Evolutionary conservation across 35 echinoderm and acorn worm species (phyloP).

Genomic region (Diadema setosum): DNA sequence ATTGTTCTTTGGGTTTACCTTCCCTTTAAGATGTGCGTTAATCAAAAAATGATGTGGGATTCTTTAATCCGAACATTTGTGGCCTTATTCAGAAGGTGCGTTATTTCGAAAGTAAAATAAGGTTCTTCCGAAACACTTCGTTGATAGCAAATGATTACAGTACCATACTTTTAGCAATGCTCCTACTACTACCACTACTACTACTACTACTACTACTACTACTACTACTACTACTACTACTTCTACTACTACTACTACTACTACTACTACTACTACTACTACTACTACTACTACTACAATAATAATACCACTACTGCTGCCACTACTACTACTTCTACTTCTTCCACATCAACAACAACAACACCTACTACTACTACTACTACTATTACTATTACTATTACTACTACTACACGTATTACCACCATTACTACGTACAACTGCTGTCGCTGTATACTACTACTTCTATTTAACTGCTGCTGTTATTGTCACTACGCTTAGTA

Average conservation of each 20-base stretch:
- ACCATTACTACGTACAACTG: background rate
- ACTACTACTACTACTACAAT: background rate
- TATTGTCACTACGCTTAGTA: background rate
- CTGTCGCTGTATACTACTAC: background rate
- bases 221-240: background rate
- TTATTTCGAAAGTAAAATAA: background rate
- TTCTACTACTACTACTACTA: slow-evolving; percentile 11
- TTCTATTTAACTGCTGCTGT: background rate
- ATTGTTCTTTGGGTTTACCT: background rate
- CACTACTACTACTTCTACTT: background rate
- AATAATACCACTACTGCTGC: background rate
- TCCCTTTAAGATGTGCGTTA: background rate
- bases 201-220: background rate
- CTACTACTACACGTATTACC: background rate
- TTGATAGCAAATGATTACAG: background rate
- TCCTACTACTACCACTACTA: background rate
- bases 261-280: background rate
- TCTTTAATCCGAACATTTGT: background rate
- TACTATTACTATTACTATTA: background rate
- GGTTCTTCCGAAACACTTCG: background rate
- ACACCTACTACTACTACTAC: background rate
- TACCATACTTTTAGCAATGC: background rate
- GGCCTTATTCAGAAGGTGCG: background rate
- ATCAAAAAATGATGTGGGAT: background rate
- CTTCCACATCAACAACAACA: background rate